phyloP scores from a whole-genome alignment of 2,113 vertebrate species.

The Scopus umbretta region DNA sequence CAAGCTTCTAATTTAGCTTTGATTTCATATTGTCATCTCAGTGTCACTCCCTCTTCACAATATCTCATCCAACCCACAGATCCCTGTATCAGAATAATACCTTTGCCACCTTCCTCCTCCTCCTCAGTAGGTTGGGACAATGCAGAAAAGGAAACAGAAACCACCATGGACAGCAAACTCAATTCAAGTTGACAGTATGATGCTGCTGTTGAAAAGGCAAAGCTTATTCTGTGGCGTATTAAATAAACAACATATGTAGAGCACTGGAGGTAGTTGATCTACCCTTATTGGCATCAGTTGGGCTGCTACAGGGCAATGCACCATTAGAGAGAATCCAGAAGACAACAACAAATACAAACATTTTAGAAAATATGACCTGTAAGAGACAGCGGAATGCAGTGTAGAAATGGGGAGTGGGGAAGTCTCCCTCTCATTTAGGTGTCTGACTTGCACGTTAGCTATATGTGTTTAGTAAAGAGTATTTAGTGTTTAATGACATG shows the following conservation, averaged over 20 bases:
- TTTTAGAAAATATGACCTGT: background rate
- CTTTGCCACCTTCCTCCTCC: background rate
- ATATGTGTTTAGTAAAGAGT: background rate
- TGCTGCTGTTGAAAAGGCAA: background rate
- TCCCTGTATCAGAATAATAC: background rate
- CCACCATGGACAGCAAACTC: background rate
- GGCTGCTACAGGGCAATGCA: background rate
- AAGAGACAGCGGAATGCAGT: background rate
- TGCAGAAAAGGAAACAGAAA: background rate
- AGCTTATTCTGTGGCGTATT: background rate
- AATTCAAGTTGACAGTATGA: background rate
- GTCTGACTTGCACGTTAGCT: background rate
- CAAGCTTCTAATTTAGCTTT: constrained; percentile 15
- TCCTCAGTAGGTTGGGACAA: background rate
- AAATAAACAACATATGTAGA: background rate
- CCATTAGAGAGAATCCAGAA: background rate
- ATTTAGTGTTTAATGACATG: background rate
- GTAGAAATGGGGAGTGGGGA: background rate
- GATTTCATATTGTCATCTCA: background rate
- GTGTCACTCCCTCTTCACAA: background rate
- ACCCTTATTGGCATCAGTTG: background rate
- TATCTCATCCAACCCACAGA: background rate
- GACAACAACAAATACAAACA: background rate
- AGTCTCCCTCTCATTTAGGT: background rate
- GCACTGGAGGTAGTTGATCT: background rate